Conservation (phyloP, 2,888 invertebrate genomes). For the Zygogramma bicolorata region DNA sequence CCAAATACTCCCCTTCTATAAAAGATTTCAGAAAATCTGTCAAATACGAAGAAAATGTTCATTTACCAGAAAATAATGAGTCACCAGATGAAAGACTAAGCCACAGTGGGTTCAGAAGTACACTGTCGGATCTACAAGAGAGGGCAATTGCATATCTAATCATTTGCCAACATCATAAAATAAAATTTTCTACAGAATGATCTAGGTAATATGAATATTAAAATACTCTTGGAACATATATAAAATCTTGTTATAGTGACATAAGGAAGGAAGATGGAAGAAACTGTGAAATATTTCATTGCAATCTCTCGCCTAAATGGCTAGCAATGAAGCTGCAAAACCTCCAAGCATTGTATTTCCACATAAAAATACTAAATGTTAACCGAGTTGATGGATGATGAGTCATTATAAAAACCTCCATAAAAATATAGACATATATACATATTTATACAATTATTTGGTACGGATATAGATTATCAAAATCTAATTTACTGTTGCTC, state of each 20-base stretch:
- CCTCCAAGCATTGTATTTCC: no score
- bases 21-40: no score
- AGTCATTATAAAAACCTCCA: neutral
- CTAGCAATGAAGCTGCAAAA: no score
- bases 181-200: neutral
- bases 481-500: conserved; percentile 68
- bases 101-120: no score
- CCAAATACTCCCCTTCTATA: no score
- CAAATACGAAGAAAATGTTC: no score
- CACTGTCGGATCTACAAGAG: no score
- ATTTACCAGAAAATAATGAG: no score
- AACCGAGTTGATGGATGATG: neutral
- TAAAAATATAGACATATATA: conserved; percentile 35
- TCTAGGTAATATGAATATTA: neutral
- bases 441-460: conserved; percentile 34
- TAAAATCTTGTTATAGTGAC: neutral
- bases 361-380: no score
- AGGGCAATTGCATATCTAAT: no score
- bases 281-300: neutral
- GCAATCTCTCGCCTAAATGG: no score
- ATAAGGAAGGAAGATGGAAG: neutral
- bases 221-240: neutral
- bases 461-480: conserved; percentile 21
- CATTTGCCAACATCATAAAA: neutral
- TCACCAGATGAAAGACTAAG: no score